A percentile compares a stretch with the other conserved stretches of the same genome.
Evolutionary conservation across 2,113 vertebrate species (phyloP).

Genomic region (Prunella himalayana): DNA sequence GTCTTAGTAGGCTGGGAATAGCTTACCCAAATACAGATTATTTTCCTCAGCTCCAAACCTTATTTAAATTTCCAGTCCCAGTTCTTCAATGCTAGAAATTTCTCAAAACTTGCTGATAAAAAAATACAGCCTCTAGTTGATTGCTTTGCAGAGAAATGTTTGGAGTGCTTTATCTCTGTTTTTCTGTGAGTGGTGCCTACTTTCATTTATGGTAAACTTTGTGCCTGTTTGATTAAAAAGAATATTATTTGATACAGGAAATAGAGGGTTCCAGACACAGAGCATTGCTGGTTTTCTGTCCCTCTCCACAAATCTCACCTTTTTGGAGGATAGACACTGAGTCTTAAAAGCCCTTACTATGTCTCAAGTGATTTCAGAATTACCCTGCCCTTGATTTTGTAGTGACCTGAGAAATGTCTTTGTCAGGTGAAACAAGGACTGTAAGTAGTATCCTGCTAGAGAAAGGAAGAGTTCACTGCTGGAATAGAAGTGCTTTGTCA

Average conservation of each 20-base stretch:
- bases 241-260: neutral
- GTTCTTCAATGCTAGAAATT: neutral
- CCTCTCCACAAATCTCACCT: neutral
- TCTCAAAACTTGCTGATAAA: neutral
- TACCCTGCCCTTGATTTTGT: neutral
- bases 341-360: neutral
- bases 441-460: neutral
- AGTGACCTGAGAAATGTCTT: neutral
- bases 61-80: neutral
- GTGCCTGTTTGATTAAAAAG: neutral
- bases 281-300: neutral
- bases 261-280: neutral
- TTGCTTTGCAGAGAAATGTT: neutral
- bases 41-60: neutral
- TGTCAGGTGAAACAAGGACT: neutral
- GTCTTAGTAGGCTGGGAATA: neutral
- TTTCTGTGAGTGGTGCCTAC: neutral
- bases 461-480: neutral
- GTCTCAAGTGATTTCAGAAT: neutral
- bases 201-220: neutral
- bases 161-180: neutral
- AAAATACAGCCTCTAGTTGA: neutral
- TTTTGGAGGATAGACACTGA: neutral
- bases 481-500: constrained; percentile 41
- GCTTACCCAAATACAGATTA: neutral